These are phyloP conservation scores for Diuraphis noxia DNA, from an alignment of 1,140 invertebrate genomes.

Conservation along the genomic window DNA sequence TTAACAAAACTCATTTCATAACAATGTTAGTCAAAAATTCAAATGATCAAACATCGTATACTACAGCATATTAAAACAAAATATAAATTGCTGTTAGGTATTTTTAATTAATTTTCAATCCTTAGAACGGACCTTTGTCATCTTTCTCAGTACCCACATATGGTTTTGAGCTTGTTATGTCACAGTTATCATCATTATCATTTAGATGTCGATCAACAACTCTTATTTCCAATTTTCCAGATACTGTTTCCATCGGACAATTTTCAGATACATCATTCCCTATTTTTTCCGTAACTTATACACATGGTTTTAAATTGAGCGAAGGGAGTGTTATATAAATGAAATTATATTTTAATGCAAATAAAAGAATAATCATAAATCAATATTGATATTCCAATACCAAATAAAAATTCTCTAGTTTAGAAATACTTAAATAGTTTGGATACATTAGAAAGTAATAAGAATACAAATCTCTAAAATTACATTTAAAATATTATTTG, in stretches of 20 bases:
- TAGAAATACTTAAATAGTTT: not conserved
- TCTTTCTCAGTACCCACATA: conserved; percentile 39
- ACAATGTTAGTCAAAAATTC: not conserved
- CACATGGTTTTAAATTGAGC: not conserved
- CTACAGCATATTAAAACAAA: not conserved
- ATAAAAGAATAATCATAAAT: not conserved
- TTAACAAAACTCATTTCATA: not conserved
- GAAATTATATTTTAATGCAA: not conserved
- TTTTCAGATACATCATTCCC: conserved; percentile 56
- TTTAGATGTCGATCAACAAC: conserved; percentile 65
- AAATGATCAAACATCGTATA: not conserved
- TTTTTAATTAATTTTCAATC: not conserved
- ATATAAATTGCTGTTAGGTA: not conserved
- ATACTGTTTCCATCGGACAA: conserved; percentile 63
- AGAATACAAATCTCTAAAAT: not conserved
- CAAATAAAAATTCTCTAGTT: not conserved
- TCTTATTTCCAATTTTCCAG: conserved; percentile 78
- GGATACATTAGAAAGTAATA: not conserved
- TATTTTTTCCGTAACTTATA: conserved; percentile 28
- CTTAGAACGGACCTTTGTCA: conserved; percentile 55
- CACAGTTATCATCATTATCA: conserved; percentile 43
- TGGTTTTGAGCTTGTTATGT: conserved; percentile 53
- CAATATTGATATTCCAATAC: not conserved
- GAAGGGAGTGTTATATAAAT: not conserved
- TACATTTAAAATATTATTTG: not conserved